Evolutionary conservation across 2,113 vertebrate species (phyloP), one percentile per base, ranked within the genome.

Genomic region (Blennius ocellaris): DNA sequence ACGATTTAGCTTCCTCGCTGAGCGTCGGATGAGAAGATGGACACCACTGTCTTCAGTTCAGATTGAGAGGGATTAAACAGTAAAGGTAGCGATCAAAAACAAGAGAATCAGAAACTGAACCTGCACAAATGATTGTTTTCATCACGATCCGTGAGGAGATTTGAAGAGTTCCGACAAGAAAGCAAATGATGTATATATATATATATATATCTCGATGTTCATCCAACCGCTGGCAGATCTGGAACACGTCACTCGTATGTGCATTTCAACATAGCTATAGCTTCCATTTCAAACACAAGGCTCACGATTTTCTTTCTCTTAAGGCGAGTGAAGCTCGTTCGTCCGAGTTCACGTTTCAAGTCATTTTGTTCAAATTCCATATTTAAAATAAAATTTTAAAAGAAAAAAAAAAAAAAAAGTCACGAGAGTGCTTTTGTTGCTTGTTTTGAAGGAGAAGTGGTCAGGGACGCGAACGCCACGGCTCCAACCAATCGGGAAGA

Each of bases 261-360:
- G 88, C 88, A 88, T 89, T 81, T 69, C 57, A 54, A 77, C 56
- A 80, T 68, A 66, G 45, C 60, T 88, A 80, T 68, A 66, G 45
- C 60, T 88, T 89, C 5, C 37, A 81, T 84, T 85, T 77, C 53
- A 85, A 44, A 80, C 69, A 81, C 76, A 84, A 84, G 77, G 85
- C 84, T 87, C 64, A 81, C 73, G 43, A 66, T 84, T 82, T 30
- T 30, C 21, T 30, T 87, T 82, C 77, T 89, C 84, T 84, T 90
- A 91, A 90, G 91, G 87, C 81, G 48, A 80, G 83, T 81, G 79
- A 82, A 73, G 76, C 85, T 90, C 75, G 62, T 67, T 69, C 10
- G 36, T 80, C 57, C 6, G 69, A 78, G 75, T 70, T 81, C 82
- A 86, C 76, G 6, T 80, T 91, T 91, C 88, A 90, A 91, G 89